Evolutionary conservation across 1,140 invertebrate genomes (phyloP), one percentile per base, ranked within the genome.

Genomic region (Aphaenogaster ashmeadi): DNA sequence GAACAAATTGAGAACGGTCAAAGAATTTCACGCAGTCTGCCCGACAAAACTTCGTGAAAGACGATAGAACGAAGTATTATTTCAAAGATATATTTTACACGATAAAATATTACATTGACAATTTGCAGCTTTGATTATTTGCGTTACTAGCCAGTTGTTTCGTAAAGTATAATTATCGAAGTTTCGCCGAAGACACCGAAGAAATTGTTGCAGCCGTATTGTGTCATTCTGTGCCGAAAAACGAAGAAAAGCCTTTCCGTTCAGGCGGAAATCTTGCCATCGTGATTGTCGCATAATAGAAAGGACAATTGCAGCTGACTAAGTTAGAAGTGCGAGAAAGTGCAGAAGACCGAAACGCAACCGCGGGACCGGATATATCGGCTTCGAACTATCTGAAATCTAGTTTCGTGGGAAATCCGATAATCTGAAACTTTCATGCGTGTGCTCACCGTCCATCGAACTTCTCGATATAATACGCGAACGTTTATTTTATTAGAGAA

Each of bases 371-470:
- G 50, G 44, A 85, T 54, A 66, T 75, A 56, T 62, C 47, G 62
- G 38, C 13, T 62, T 21, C 44, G n/a, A 33, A 64, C 52, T 87
- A 87, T 87, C 54, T 81, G 41, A 18, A 87, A 64, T 81, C 33
- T 50, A 81, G 66, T 87, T 54, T 79, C 52, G 41, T 21, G 41
- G 6, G 64, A 81, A 81, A 81, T 21, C 21, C 77, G 44, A 87
- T 87, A 81, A 81, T 67, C 56, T 81, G 3, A 41, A 47, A 81
- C 66, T 71, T 71, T 54, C 50, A 64, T 52, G 66, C 66, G 15
- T 64, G 33, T 18, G 33, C 11, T 80, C 13, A 38, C 44, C 7
- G 44, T 38, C 0, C 47, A 67, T 67, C 33, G 41, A 44, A 67
- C 60, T 66, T 67, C 33, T 67, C 77, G 15, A 75, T 44, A 11